A percentile compares a stretch with the other conserved stretches of the same genome.
These are phyloP conservation scores for Dasysyrphus albostriatus DNA, from an alignment of 2,888 invertebrate species.

Conservation along the genomic window DNA sequence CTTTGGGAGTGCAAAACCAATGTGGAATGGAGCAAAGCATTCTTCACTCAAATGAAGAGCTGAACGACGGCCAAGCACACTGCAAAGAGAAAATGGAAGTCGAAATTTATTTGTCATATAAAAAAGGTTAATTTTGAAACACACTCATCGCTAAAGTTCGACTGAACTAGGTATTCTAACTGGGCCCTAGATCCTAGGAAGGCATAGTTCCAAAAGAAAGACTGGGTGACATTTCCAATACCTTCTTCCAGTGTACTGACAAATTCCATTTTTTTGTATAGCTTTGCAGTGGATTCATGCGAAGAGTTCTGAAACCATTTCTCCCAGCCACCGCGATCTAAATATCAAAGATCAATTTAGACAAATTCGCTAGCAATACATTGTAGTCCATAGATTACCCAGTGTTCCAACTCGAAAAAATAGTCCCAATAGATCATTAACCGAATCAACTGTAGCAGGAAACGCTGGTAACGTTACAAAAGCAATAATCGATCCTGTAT, in stretches of 20 bases:
- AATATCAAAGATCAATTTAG: not conserved
- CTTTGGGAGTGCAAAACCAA: constrained; percentile 87
- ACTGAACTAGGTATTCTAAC: constrained; percentile 89
- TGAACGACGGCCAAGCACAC: constrained; percentile 85
- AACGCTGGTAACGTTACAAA: constrained; percentile 92
- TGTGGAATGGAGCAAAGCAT: constrained; percentile 90
- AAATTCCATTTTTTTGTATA: constrained; percentile 88
- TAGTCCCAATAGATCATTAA: constrained; percentile 87
- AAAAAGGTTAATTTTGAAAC: not conserved
- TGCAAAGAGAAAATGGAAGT: constrained; percentile 76
- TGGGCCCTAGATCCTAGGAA: constrained; percentile 90
- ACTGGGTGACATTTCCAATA: constrained; percentile 89
- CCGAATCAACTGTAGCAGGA: constrained; percentile 89
- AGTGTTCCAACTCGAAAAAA: constrained; percentile 90
- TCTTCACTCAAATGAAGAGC: constrained; percentile 89
- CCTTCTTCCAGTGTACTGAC: constrained; percentile 88
- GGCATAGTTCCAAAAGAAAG: constrained; percentile 91
- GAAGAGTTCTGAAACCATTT: constrained; percentile 89
- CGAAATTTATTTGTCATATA: not conserved
- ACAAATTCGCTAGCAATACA: not conserved
- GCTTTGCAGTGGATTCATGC: constrained; percentile 86
- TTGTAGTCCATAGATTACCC: constrained; percentile 80
- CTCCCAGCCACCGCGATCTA: constrained; percentile 90
- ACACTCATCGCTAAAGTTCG: constrained; percentile 88
- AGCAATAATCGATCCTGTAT: constrained; percentile 93